These are phyloP conservation scores for Ictalurus punctatus DNA, from an alignment of 2,113 vertebrate genomes.

Conservation along the genomic window DNA sequence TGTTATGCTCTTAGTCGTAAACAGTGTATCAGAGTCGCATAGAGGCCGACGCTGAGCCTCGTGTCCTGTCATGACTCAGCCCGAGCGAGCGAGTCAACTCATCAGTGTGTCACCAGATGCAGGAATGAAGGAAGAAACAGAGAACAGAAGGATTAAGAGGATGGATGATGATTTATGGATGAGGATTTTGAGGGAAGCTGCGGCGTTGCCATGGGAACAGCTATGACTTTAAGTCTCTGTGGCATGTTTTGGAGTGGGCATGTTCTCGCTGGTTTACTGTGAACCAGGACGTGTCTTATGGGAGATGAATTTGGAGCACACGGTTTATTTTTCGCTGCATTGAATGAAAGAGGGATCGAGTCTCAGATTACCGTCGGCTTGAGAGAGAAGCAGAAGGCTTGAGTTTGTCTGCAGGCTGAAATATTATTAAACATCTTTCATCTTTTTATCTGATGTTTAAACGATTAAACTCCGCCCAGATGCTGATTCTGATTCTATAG, in stretches of 20 bases:
- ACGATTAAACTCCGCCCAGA: not conserved
- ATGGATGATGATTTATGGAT: not conserved
- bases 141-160: not conserved
- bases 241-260: not conserved
- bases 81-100: not conserved
- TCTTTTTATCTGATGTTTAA: not conserved
- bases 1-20: not conserved
- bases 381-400: constrained; percentile 26
- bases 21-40: not conserved
- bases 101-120: not conserved
- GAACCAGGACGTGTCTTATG: constrained; percentile 43
- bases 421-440: not conserved
- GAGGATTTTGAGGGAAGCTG: not conserved
- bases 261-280: constrained; percentile 11
- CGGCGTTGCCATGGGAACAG: not conserved
- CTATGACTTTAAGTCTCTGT: not conserved
- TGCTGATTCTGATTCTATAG: not conserved
- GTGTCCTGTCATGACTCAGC: not conserved
- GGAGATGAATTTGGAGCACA: constrained; percentile 26
- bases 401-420: not conserved
- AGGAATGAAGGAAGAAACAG: not conserved
- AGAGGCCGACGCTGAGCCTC: not conserved
- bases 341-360: too few relatives aligned
- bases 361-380: constrained; percentile 5
- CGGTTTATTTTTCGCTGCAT: not conserved